Conservation (phyloP, 2,797 vertebrate species). For the Holocentrus rufus region DNA sequence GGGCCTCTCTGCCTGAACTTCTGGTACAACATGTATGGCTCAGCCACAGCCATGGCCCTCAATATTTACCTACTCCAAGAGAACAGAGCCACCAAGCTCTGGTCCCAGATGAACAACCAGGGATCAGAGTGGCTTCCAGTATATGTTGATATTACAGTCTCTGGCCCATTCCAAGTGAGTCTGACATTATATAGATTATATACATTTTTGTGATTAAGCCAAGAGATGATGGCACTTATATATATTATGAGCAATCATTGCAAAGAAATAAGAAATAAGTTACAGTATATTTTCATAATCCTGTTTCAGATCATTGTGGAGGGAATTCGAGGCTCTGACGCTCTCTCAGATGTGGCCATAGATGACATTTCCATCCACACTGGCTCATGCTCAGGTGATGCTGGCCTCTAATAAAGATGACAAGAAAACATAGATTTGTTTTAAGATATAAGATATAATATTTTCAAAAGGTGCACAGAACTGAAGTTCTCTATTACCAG, state of each 20-base stretch:
- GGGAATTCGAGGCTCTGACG: slow-evolving; percentile 81
- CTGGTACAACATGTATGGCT: slow-evolving; percentile 88
- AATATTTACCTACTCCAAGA: slow-evolving; percentile 71
- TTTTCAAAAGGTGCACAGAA: neutral
- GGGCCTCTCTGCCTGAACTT: slow-evolving; percentile 83
- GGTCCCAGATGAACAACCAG: slow-evolving; percentile 76
- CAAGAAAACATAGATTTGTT: neutral
- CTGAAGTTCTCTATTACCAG: neutral
- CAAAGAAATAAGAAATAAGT: no score
- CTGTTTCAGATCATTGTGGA: slow-evolving; percentile 83
- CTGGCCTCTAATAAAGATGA: neutral
- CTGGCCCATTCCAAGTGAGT: slow-evolving; percentile 75
- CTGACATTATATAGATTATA: neutral
- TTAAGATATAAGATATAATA: neutral
- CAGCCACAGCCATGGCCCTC: slow-evolving; percentile 76
- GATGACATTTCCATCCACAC: slow-evolving; percentile 83
- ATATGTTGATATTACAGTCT: slow-evolving; percentile 65
- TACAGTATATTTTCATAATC: neutral
- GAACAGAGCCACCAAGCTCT: slow-evolving; percentile 60
- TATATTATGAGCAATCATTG: neutral
- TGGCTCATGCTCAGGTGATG: slow-evolving; percentile 80
- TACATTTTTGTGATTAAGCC: neutral
- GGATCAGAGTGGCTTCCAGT: slow-evolving; percentile 78
- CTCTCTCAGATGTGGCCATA: slow-evolving; percentile 81
- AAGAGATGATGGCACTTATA: neutral